These are phyloP conservation scores for Nomada ferruginata DNA, from an alignment of 2,888 invertebrate species.

Conservation along the genomic window DNA sequence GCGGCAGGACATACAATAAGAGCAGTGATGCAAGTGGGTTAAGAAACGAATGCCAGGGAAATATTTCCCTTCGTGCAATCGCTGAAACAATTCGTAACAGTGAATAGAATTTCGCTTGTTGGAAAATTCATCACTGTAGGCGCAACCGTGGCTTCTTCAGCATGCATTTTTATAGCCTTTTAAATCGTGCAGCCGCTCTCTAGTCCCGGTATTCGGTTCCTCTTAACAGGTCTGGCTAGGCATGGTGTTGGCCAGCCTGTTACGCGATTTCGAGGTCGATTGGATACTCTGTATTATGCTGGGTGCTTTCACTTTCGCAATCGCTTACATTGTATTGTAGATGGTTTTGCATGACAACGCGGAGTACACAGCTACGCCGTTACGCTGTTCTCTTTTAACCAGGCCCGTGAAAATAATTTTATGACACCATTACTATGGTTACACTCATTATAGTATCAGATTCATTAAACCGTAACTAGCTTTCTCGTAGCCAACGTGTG, in stretches of 20 bases:
- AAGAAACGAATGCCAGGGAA: no score
- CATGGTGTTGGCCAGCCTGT: constrained; percentile 23
- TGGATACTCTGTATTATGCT: constrained; percentile 51
- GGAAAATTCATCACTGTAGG: constrained; percentile 13
- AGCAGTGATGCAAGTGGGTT: no score
- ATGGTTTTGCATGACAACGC: constrained; percentile 39
- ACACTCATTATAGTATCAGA: neutral
- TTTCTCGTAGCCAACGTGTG: neutral
- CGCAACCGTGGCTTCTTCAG: constrained; percentile 12
- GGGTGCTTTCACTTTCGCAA: constrained; percentile 70
- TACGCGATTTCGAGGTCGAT: constrained; percentile 73
- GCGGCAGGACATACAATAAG: no score
- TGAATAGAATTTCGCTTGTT: neutral
- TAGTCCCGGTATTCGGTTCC: constrained; percentile 24
- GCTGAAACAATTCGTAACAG: neutral
- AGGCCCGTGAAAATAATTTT: constrained; percentile 13
- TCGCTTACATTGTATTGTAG: constrained; percentile 50
- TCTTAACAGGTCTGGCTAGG: constrained; percentile 20
- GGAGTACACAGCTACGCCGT: constrained; percentile 19
- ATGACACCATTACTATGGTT: constrained; percentile 1
- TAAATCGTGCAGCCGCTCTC: constrained; percentile 47
- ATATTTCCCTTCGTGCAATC: no score
- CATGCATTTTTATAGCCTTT: constrained; percentile 60
- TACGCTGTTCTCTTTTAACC: neutral
- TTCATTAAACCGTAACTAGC: constrained; percentile 5